Percentiles rank a stretch among this genome's conserved stretches.
phyloP scores from a whole-genome alignment of 2,113 vertebrate genomes.

The Brachypodius melanocephalos region DNA sequence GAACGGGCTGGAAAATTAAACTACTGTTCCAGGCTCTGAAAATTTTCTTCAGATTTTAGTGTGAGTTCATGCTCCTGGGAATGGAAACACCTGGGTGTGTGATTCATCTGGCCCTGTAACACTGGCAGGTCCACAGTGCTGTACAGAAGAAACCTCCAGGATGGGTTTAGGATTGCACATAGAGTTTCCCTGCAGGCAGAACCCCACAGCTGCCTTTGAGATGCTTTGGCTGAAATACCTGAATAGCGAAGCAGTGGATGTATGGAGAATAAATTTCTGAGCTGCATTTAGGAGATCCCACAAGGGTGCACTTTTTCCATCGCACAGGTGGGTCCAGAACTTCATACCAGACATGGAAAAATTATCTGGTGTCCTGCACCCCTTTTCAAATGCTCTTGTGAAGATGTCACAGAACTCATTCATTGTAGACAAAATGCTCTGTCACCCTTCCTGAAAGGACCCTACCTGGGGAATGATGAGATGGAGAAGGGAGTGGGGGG shows the following conservation, averaged over 20 bases:
- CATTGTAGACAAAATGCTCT: background rate
- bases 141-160: background rate
- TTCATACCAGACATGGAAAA: background rate
- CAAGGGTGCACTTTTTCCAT: background rate
- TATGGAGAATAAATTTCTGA: background rate
- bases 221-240: background rate
- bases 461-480: background rate
- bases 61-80: background rate
- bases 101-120: background rate
- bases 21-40: background rate
- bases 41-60: background rate
- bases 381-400: background rate
- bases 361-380: background rate
- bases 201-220: background rate
- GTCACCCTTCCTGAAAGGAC: background rate
- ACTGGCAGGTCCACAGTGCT: background rate
- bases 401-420: background rate
- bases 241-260: background rate
- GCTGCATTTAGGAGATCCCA: background rate
- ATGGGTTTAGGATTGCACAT: background rate
- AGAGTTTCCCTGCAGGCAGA: background rate
- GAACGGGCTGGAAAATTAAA: background rate
- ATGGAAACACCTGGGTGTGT: background rate
- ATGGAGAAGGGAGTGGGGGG: rapidly evolving
- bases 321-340: background rate